Base-by-base conservation (phyloP, 1,140 invertebrate species). In the Octopus sinensis region DNA sequence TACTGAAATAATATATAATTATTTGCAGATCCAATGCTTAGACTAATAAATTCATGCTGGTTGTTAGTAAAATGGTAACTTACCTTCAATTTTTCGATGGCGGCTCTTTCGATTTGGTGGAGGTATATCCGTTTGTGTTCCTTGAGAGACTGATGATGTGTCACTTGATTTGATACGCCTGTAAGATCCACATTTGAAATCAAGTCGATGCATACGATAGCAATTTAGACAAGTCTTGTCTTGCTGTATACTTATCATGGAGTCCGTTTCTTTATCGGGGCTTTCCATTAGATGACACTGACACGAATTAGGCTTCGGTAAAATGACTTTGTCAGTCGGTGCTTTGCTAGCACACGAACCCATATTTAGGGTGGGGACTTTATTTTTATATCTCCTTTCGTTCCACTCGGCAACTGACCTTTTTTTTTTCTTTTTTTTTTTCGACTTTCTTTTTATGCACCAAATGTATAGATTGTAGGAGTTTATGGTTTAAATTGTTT, bases 41-140 rank as follows among this genome's bases (percentile, higher is more conserved):
- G 30, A 43, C 30, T 43, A 43, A 43, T 43, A 43, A 43, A 43
- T 43, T 43, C 3, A 43, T 43, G 30, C 30, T 43, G 30, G 30
- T 43, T 43, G 30, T 43, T 43, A 43, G 30, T 43, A 43, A 43
- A 43, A 43, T 43, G 3, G 30, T 43, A 9, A 73, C 68, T 73
- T 73, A 73, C 68, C 68, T 73, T 73, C 68, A 43, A 43, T 43
- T n/a, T 73, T 73, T 73, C 68, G 68, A 73, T 73, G 68, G 68
- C 68, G 68, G 30, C 68, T 73, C 13, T 73, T 73, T 73, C 68
- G 17, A 17, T 73, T 73, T 7, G 68, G 68, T 12, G 68, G 68
- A 4, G 68, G 68, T 7, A 23, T 23, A 17, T 73, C 68, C 7
- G 68, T 73, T 73, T 73, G 68, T 10, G 68, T 73, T 17, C 68